These are phyloP conservation scores for Lithosia quadra DNA, from an alignment of 2,888 invertebrate species.

Conservation along the genomic window DNA sequence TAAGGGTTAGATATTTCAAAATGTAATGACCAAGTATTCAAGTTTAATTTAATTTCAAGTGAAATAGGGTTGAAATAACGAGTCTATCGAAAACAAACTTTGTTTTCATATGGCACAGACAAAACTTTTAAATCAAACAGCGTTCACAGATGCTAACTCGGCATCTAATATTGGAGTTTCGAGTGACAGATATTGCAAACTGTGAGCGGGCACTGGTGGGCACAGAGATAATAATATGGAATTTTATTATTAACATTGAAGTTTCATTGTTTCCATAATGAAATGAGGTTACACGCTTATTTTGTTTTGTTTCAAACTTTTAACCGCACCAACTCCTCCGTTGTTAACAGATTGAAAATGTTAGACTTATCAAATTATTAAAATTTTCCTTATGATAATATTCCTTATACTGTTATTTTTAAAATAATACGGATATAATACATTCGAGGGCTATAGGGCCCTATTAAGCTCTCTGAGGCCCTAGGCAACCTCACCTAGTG, in stretches of 20 bases:
- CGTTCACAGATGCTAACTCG: background rate
- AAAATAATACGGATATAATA: background rate
- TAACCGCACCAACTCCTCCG: background rate
- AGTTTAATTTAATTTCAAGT: background rate
- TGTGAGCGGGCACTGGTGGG: constrained; percentile 30
- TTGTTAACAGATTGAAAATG: constrained; percentile 1
- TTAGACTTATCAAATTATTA: background rate
- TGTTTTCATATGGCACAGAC: constrained; percentile 2
- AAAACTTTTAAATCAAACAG: background rate
- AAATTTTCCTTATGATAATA: background rate
- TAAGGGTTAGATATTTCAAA: background rate
- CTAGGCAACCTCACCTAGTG: too few relatives aligned
- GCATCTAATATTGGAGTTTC: constrained; percentile 10
- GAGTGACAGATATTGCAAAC: constrained; percentile 41
- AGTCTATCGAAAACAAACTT: background rate
- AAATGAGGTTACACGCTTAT: constrained; percentile 14
- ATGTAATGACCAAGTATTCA: background rate
- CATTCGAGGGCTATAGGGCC: too few relatives aligned
- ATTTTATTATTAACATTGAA: constrained; percentile 40
- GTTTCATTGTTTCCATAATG: constrained; percentile 34
- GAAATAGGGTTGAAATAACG: background rate
- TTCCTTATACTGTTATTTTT: background rate
- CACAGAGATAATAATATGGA: too few relatives aligned
- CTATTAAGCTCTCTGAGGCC: too few relatives aligned
- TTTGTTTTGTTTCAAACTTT: constrained; percentile 17